Conservation (phyloP, 1,140 invertebrate genomes). For the Drosophila lacteicornis region DNA sequence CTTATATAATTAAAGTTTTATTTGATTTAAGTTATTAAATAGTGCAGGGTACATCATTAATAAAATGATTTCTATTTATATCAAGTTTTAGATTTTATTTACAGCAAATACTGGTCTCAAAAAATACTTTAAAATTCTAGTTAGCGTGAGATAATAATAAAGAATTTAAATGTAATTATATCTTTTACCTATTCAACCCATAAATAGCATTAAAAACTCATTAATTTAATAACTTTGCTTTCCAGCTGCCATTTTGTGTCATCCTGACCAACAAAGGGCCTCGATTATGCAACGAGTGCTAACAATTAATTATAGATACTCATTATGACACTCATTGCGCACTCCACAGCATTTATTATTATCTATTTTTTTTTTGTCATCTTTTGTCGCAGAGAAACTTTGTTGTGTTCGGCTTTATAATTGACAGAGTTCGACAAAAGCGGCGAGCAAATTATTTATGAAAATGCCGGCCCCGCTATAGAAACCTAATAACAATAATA, state of each 20-base stretch:
- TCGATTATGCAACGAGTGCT: conserved; percentile 33
- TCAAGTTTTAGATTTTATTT: too few species aligned
- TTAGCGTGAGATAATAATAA: too few species aligned
- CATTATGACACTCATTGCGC: conserved; percentile 34
- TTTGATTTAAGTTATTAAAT: too few species aligned
- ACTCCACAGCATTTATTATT: conserved; percentile 11
- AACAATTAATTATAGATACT: conserved; percentile 31
- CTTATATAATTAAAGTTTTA: too few species aligned
- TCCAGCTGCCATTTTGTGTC: neutral
- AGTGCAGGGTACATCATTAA: too few species aligned
- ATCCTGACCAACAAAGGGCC: neutral
- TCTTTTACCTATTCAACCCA: neutral
- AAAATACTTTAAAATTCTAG: neutral
- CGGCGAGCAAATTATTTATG: conserved; percentile 31
- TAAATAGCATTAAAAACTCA: neutral
- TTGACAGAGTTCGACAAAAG: conserved; percentile 51
- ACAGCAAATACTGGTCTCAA: neutral
- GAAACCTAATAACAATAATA: conserved; percentile 82
- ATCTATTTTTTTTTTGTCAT: neutral
- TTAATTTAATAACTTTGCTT: neutral
- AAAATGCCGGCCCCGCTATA: conserved; percentile 58
- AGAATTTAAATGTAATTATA: too few species aligned
- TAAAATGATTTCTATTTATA: too few species aligned
- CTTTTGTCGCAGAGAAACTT: conserved; percentile 64
- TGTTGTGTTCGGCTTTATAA: conserved; percentile 54